phyloP scores from a whole-genome alignment of 2,888 invertebrate genomes.

The Lathronympha strigana region DNA sequence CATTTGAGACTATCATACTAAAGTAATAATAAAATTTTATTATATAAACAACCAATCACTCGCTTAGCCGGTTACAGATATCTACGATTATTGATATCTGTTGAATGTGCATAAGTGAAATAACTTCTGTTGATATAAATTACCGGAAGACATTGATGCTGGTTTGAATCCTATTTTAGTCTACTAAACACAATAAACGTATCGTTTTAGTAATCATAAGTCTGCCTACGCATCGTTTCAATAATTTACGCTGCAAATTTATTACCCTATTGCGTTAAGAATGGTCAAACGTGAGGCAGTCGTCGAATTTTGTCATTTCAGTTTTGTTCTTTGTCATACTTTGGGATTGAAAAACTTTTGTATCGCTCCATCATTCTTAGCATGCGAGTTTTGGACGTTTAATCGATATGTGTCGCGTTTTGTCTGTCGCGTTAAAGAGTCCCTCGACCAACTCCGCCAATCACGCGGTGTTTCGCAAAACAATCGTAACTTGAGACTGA shows the following conservation, averaged over 20 bases:
- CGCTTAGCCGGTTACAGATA: background rate
- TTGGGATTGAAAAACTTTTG: constrained; percentile 40
- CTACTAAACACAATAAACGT: constrained; percentile 39
- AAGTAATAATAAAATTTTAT: background rate
- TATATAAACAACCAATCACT: background rate
- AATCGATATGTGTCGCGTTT: constrained; percentile 38
- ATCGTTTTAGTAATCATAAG: constrained; percentile 38
- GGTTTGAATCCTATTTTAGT: constrained; percentile 32
- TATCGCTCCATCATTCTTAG: constrained; percentile 42
- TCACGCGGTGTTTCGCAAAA: constrained; percentile 23
- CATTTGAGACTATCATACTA: background rate
- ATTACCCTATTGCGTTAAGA: constrained; percentile 20
- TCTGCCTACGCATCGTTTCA: constrained; percentile 33
- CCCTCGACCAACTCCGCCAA: constrained; percentile 11
- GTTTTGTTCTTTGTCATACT: constrained; percentile 33
- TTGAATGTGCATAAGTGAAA: background rate
- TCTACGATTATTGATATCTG: background rate
- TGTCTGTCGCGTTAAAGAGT: constrained; percentile 24
- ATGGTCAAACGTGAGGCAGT: constrained; percentile 11
- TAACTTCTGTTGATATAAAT: constrained; percentile 31
- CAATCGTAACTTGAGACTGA: constrained; percentile 12
- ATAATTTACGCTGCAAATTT: constrained; percentile 37
- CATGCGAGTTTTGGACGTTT: constrained; percentile 40
- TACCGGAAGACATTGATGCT: constrained; percentile 31
- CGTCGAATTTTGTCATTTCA: constrained; percentile 21